A percentile compares a stretch with the other conserved stretches of the same genome.
phyloP scores from a whole-genome alignment of 2,888 invertebrate genomes.

The Ophion obscuratus region DNA sequence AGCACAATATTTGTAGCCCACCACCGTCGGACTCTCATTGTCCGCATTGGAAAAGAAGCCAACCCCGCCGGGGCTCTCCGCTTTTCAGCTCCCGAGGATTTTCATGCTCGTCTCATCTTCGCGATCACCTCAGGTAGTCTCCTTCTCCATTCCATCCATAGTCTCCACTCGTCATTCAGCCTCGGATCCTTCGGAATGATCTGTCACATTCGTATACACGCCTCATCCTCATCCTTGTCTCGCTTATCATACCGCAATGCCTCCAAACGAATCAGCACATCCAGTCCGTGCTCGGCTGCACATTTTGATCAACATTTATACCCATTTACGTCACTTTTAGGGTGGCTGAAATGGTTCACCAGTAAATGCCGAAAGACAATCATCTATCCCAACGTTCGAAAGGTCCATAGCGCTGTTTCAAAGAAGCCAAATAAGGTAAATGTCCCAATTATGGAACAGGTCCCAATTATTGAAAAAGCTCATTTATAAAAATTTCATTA shows the following conservation, averaged over 20 bases:
- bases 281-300: no score
- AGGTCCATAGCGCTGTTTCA: no score
- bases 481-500: no score
- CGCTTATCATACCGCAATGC: neutral
- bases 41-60: constrained; percentile 43
- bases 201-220: neutral
- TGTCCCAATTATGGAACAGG: no score
- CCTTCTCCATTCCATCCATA: constrained; percentile 1
- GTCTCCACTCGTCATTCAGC: neutral
- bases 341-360: no score
- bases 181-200: neutral
- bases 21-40: constrained; percentile 70
- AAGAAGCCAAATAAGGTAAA: no score
- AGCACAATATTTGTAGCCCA: constrained; percentile 73
- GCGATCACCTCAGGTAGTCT: constrained; percentile 8
- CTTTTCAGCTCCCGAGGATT: constrained; percentile 2
- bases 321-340: no score
- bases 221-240: neutral
- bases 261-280: neutral
- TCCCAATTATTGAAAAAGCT: no score
- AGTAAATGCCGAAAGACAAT: no score
- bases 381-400: no score
- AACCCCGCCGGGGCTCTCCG: neutral
- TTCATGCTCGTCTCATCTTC: neutral
- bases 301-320: no score